Evolutionary conservation across 1,140 invertebrate species (phyloP), one percentile per base, ranked within the genome.

Genomic region (Drosophila neocordata): DNA sequence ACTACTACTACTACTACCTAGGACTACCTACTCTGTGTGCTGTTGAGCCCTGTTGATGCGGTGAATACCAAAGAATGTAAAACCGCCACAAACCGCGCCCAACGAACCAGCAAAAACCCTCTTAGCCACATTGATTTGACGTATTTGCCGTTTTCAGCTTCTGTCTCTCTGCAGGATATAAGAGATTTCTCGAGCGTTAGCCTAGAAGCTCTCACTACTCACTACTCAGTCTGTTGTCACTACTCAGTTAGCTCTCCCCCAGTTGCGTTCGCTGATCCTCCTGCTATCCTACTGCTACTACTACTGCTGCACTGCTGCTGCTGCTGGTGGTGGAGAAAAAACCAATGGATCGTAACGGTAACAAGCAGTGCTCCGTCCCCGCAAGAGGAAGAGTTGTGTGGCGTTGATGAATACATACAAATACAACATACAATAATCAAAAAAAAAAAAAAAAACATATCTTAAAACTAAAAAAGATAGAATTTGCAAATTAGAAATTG

Each of bases 131-230:
- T 73, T 69, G 65, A 88, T 71, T 73, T 71, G 83, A 72, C 79
- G 84, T 88, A 83, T 88, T 88, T 88, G 83, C 83, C 84, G 83
- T 88, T 88, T 88, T 88, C 83, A 88, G 83, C 83, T 88, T 88
- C 69, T 48, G 41, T 88, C 83, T 88, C 48, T 88, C 83, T 89
- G 79, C 83, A 88, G 83, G 83, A 88, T 88, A 88, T 83, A 62
- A 79, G 74, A 56, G 53, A 56, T 75, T 82, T 72, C 84, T 69
- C 58, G 62, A 64, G 74, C 77, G 68, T 84, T 79, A 83, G 80
- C 73, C 52, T 77, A 72, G 79, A 71, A 79, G 79, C 81, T 83
- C 75, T 57, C 73, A 74, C 77, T 75, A 68, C 74, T 73, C 82
- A 69, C 66, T 64, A 48, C 68, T 68, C 80, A 69, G 69, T 80